Percentiles rank a stretch among this genome's conserved stretches.
Conservation (phyloP, 2,888 invertebrate species). For the Platycheirus albimanus region DNA sequence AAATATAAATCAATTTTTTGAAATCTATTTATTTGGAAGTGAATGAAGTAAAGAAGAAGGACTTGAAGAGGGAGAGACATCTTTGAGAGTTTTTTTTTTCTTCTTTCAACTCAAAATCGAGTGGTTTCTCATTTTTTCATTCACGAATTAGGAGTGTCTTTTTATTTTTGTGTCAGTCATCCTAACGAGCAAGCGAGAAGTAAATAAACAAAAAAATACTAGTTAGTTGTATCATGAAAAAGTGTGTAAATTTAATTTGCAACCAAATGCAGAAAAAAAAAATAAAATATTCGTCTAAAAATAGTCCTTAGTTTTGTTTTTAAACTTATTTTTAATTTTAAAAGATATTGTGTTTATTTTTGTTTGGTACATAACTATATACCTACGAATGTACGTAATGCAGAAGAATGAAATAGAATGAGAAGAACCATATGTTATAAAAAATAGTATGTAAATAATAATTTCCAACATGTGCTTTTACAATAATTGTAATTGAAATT, state of each 20-base stretch:
- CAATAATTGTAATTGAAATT: too few relatives aligned
- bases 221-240: too few relatives aligned
- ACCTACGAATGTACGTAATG: too few relatives aligned
- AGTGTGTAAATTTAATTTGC: slow-evolving; percentile 49
- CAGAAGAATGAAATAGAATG: too few relatives aligned
- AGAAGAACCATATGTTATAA: too few relatives aligned
- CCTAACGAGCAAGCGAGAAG: slow-evolving; percentile 47
- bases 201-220: slow-evolving; percentile 65
- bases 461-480: background rate
- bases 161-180: slow-evolving; percentile 12
- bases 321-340: background rate
- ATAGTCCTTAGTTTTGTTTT: slow-evolving; percentile 32
- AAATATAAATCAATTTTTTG: too few relatives aligned
- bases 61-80: background rate
- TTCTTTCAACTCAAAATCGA: slow-evolving; percentile 12
- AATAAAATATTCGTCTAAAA: slow-evolving; percentile 32
- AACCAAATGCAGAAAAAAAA: slow-evolving; percentile 27
- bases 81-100: background rate
- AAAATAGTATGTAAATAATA: background rate
- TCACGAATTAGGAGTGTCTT: slow-evolving; percentile 1
- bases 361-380: too few relatives aligned
- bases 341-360: background rate
- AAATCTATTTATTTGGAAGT: too few relatives aligned
- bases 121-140: slow-evolving; percentile 28
- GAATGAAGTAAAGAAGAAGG: too few relatives aligned